These are phyloP conservation scores for Lepus europaeus DNA, from an alignment of 2,113 vertebrate species.

Conservation along the genomic window DNA sequence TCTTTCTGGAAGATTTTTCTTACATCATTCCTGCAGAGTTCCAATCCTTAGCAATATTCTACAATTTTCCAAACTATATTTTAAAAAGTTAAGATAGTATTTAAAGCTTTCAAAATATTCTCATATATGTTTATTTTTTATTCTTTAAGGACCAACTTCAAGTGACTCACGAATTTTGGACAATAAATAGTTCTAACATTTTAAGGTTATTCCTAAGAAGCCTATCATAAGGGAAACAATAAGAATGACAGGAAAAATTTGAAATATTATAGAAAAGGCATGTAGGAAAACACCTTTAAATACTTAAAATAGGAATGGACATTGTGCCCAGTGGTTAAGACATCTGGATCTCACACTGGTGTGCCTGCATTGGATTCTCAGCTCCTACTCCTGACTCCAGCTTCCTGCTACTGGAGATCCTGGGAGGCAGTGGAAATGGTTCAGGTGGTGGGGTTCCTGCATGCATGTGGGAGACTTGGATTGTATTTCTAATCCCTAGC, in stretches of 20 bases:
- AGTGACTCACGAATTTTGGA: neutral
- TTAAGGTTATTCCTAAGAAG: constrained; percentile 39
- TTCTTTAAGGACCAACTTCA: neutral
- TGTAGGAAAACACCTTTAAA: neutral
- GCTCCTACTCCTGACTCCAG: too few species aligned
- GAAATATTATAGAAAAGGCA: neutral
- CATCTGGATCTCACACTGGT: too few species aligned
- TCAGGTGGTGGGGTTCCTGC: too few species aligned
- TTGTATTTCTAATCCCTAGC: too few species aligned
- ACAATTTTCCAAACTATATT: neutral
- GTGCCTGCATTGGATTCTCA: too few species aligned
- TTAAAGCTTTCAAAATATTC: neutral
- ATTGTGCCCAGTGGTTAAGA: too few species aligned
- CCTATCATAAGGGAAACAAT: neutral
- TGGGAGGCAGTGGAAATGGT: too few species aligned
- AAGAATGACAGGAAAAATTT: neutral
- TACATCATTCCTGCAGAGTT: neutral
- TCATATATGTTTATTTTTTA: neutral
- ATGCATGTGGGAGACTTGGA: too few species aligned
- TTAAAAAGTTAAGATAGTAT: neutral
- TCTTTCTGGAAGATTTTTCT: constrained; percentile 2
- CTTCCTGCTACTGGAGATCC: too few species aligned
- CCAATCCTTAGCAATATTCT: neutral
- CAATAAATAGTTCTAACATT: neutral
- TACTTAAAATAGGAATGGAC: neutral